Base-by-base conservation (phyloP, 2,888 invertebrate genomes). In the Hetaerina titia region DNA sequence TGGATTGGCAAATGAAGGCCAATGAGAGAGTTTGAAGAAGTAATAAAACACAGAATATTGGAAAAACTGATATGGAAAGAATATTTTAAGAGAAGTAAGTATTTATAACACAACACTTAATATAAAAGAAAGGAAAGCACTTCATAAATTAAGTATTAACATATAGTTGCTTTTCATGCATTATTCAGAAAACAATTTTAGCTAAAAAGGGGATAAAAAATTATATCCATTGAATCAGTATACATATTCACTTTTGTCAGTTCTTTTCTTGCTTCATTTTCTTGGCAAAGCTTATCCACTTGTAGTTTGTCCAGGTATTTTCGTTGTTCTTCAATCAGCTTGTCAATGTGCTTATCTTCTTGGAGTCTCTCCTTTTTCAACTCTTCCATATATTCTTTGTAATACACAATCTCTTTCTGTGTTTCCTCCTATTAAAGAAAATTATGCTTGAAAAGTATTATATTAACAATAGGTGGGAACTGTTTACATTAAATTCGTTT, bases 321-420 rank as follows among this genome's bases (percentile, higher is more conserved):
- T 92, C 69, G 17, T 92, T 92, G 92, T 31, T 64, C 56, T 64
- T 92, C 92, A 63, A 92, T 56, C 56, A 92, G 56, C 22, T 92
- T 69, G 13, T 92, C 92, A 74, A 92, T 69, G 22, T 69, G 64
- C n/a, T 92, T 92, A 25, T 92, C 92, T 92, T 92, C 92, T 11
- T 45, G 19, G n/a, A 74, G n/a, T 22, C 74, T 92, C 45, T 92
- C 92, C n/a, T 56, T 25, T 69, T 64, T 92, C 69, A 92, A 69
- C 22, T 92, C 92, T 31, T 92, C 92, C 92, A 92, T 69, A n/a
- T 92, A 69, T 56, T 92, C 64, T 69, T 64, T 69, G n/a, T 69
- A 92, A 31, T 69, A 92, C 13, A 56, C 45, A 22, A 92, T 63
- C 69, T 92, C 92, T 31, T 69, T 92, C n/a, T 64, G 69, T n/a